Evolutionary conservation across 2,888 invertebrate genomes (phyloP), one percentile per base, ranked within the genome.

Genomic region (Molanna angustata): DNA sequence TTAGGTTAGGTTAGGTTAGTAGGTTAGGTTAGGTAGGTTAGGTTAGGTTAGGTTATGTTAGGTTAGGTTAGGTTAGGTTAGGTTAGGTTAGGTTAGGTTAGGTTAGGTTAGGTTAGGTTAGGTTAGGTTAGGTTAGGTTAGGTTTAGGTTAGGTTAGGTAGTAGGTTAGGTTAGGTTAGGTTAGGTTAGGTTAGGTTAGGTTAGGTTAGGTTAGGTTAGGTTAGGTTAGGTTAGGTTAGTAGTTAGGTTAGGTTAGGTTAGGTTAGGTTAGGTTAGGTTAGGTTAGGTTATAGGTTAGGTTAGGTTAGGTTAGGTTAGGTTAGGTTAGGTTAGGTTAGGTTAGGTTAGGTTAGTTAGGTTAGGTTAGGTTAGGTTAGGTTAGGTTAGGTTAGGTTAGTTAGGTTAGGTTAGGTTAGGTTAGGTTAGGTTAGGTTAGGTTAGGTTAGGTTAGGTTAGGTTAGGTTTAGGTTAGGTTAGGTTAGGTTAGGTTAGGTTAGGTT

Each of bases 401-500:
- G 41, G 41, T 41, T 41, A 41, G 41, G 41, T 41, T 27, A 27
- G 27, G 27, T 27, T 27, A 27, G 27, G 27, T 27, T 27, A 18
- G 19, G 41, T 41, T 41, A 41, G 41, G 41, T 41, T 41, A 41
- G 41, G 41, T 41, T 41, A 41, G 46, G 57, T 45, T 50, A 58
- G 58, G 54, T 58, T 58, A 50, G 58, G 57, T 58, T 51, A 54
- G 56, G 58, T 58, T 58, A 58, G 57, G 57, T 54, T 54, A 54
- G 54, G 54, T 58, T 47, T 59, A 50, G 57, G 59, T 61, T 58
- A 42, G 56, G 59, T 61, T 59, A 60, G 52, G 61, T 61, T 60
- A 57, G 58, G 58, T 60, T 60, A 60, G 60, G 61, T 61, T 61
- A 60, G 46, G 46, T 46, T 46, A 46, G 46, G 46, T 46, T 46